Conservation (phyloP, 2,797 vertebrate genomes). For the Scyliorhinus canicula region DNA sequence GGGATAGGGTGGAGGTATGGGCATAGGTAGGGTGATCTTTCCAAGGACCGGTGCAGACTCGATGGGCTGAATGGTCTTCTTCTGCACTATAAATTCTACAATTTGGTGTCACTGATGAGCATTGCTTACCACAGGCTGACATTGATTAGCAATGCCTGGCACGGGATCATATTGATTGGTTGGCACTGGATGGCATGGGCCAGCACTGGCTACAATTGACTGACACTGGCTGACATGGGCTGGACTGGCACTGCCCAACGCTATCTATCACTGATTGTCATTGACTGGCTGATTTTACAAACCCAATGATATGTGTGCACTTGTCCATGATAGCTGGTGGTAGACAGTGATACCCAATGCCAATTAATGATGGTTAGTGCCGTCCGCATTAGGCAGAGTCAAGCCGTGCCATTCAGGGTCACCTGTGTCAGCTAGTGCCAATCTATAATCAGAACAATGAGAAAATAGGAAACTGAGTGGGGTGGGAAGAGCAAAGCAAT, state of each 20-base stretch:
- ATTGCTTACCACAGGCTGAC: no score
- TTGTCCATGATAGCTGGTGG: neutral
- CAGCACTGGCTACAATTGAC: neutral
- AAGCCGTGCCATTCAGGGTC: neutral
- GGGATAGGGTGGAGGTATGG: no score
- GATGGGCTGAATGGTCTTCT: no score
- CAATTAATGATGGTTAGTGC: no score
- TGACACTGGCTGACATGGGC: neutral
- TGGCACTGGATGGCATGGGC: neutral
- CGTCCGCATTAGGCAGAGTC: no score
- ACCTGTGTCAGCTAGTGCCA: neutral
- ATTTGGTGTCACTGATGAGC: no score
- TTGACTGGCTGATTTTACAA: neutral
- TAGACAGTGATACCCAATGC: neutral
- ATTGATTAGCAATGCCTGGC: neutral
- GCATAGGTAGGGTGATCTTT: no score
- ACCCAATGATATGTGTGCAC: neutral
- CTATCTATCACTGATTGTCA: neutral
- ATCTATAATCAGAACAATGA: neutral
- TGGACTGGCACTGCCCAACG: neutral
- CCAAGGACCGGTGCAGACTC: no score
- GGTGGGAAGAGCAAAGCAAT: neutral
- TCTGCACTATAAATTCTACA: no score
- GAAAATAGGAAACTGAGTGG: neutral
- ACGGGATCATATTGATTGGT: neutral